These are phyloP conservation scores for Cryptoblepharus egeriae DNA, from an alignment of 2,797 vertebrate genomes.

Conservation along the genomic window DNA sequence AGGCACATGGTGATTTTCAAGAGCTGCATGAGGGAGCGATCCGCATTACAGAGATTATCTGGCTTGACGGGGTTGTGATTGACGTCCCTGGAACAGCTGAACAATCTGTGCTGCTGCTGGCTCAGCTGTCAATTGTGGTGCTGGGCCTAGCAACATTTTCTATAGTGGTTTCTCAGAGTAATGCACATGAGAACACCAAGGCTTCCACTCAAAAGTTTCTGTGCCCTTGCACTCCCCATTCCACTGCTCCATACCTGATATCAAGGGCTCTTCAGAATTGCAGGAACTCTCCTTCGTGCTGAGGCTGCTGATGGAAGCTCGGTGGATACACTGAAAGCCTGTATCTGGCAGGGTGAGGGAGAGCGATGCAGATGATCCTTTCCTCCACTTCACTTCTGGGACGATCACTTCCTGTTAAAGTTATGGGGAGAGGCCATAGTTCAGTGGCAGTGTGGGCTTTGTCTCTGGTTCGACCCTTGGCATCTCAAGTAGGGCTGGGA, in stretches of 20 bases:
- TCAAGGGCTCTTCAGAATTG: conserved; percentile 80
- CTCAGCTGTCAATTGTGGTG: background rate
- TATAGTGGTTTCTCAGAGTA: background rate
- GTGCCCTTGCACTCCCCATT: too few species aligned
- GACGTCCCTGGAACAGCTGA: background rate
- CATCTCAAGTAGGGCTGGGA: too few species aligned
- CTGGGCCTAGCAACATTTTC: too few species aligned
- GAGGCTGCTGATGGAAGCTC: conserved; percentile 82
- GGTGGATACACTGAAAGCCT: conserved; percentile 79
- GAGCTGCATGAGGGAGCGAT: background rate
- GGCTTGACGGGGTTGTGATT: background rate
- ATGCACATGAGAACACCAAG: too few species aligned
- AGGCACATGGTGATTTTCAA: background rate
- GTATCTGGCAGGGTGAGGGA: conserved; percentile 86
- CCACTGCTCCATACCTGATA: conserved; percentile 67
- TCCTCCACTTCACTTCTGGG: conserved; percentile 91
- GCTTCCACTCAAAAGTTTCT: background rate
- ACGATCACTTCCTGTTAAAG: conserved; percentile 83
- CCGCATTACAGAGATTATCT: background rate
- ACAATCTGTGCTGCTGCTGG: too few species aligned
- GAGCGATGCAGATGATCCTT: conserved; percentile 83
- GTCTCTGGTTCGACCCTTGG: too few species aligned
- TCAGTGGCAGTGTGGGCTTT: background rate
- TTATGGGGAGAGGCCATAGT: background rate
- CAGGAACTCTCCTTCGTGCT: conserved; percentile 82